These are phyloP conservation scores for Notamacropus eugenii DNA, from an alignment of 2,797 vertebrate genomes.

Conservation along the genomic window DNA sequence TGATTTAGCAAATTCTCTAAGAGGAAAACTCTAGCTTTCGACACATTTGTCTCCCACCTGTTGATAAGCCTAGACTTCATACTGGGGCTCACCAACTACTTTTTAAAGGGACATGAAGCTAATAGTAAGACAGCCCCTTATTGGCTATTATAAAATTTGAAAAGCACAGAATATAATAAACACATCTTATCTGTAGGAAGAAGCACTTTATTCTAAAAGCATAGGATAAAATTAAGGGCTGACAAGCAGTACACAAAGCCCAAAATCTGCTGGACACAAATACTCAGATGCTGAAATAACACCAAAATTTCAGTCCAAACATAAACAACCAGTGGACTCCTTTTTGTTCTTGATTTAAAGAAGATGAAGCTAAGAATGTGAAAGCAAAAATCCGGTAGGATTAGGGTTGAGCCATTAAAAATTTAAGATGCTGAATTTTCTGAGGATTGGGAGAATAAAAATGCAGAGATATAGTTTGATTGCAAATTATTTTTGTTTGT, in stretches of 20 bases:
- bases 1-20: conserved; percentile 81
- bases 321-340: background rate
- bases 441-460: background rate
- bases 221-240: conserved; percentile 45
- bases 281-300: background rate
- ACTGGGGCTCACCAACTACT: conserved; percentile 22
- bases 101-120: background rate
- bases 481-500: background rate
- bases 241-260: background rate
- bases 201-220: conserved; percentile 23
- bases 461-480: background rate
- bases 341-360: conserved; percentile 34
- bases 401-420: conserved; percentile 46
- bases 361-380: conserved; percentile 45
- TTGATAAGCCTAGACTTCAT: conserved; percentile 51
- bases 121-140: background rate
- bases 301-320: conserved; percentile 8
- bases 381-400: conserved; percentile 19
- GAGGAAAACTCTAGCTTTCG: conserved; percentile 65
- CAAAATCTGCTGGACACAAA: conserved; percentile 53
- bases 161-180: conserved; percentile 61
- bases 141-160: conserved; percentile 48
- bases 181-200: conserved; percentile 39
- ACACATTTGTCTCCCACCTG: conserved; percentile 67
- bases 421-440: background rate